A percentile compares a stretch with the other conserved stretches of the same genome.
phyloP scores from a whole-genome alignment of 2,888 invertebrate species.

The Diadegma fenestrale region DNA sequence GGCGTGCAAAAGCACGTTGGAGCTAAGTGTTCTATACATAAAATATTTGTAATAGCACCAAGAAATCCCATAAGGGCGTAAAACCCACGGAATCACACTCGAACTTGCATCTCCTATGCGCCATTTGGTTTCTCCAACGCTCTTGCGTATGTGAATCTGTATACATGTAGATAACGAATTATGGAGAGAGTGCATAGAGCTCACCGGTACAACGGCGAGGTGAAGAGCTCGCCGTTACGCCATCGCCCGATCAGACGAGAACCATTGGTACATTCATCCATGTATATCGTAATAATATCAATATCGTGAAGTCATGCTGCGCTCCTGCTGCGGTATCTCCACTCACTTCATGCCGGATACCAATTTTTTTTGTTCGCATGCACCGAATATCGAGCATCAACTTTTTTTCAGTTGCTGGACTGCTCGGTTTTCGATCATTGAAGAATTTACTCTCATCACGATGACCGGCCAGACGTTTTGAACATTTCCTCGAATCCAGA shows the following conservation, averaged over 20 bases:
- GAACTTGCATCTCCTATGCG: neutral
- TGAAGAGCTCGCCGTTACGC: slow-evolving; percentile 59
- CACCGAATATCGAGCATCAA: slow-evolving; percentile 21
- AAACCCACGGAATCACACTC: neutral
- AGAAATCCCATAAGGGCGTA: slow-evolving; percentile 10
- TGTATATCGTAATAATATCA: slow-evolving; percentile 20
- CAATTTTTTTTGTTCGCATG: slow-evolving; percentile 18
- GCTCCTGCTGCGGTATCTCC: slow-evolving; percentile 34
- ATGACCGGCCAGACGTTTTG: no score
- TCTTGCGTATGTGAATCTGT: neutral
- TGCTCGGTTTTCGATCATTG: slow-evolving; percentile 55
- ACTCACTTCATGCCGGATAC: slow-evolving; percentile 47
- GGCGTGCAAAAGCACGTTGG: slow-evolving; percentile 49
- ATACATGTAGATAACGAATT: slow-evolving; percentile 10
- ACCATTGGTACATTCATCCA: slow-evolving; percentile 23
- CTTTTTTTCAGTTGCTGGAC: slow-evolving; percentile 58
- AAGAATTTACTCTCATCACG: slow-evolving; percentile 38
- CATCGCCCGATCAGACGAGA: slow-evolving; percentile 57
- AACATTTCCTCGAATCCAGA: no score
- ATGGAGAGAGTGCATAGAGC: slow-evolving; percentile 14
- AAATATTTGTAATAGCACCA: slow-evolving; percentile 2
- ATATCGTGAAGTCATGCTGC: slow-evolving; percentile 10
- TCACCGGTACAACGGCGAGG: slow-evolving; percentile 47
- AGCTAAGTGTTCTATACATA: slow-evolving; percentile 31
- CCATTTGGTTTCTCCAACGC: neutral